Percentiles rank a stretch among this genome's conserved stretches.
Evolutionary conservation across 2,797 vertebrate species (phyloP).

Genomic region (Linurgus olivaceus): DNA sequence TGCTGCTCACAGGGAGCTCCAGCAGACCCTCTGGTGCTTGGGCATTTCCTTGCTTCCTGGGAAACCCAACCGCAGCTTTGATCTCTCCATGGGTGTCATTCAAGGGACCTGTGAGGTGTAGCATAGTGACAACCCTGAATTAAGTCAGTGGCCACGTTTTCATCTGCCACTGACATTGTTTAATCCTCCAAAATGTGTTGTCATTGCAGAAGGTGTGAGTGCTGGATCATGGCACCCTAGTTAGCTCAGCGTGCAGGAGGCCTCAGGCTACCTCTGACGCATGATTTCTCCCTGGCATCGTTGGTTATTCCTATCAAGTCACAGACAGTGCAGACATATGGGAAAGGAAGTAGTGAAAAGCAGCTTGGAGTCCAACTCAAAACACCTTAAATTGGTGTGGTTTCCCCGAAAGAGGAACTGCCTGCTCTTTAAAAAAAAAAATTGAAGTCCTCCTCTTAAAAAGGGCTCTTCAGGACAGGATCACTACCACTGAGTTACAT

Average conservation of each 20-base stretch:
- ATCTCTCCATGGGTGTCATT: accelerated
- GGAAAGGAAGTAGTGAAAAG: conserved; percentile 43
- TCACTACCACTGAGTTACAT: background rate
- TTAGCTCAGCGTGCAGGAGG: background rate
- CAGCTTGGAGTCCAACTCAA: conserved; percentile 1
- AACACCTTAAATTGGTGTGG: conserved; percentile 54
- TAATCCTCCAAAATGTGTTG: background rate
- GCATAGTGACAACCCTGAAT: background rate
- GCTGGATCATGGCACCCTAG: conserved; percentile 39
- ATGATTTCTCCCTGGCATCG: background rate
- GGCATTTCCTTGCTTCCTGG: background rate
- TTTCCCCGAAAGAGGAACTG: conserved; percentile 38
- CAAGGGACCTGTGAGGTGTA: background rate
- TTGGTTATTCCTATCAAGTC: conserved; percentile 43
- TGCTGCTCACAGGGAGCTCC: background rate
- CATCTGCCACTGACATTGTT: background rate
- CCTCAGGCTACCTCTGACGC: conserved; percentile 47
- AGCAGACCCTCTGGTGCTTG: background rate
- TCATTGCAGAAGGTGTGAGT: background rate
- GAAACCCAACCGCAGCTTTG: accelerated
- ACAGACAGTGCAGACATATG: conserved; percentile 28
- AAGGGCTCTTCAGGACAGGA: conserved; percentile 29
- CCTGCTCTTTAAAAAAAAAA: background rate
- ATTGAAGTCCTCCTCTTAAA: background rate
- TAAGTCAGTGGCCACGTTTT: background rate